Percentiles rank a stretch among this genome's conserved stretches.
Conservation (phyloP, 2,888 invertebrate genomes). For the Odontothrips loti region DNA sequence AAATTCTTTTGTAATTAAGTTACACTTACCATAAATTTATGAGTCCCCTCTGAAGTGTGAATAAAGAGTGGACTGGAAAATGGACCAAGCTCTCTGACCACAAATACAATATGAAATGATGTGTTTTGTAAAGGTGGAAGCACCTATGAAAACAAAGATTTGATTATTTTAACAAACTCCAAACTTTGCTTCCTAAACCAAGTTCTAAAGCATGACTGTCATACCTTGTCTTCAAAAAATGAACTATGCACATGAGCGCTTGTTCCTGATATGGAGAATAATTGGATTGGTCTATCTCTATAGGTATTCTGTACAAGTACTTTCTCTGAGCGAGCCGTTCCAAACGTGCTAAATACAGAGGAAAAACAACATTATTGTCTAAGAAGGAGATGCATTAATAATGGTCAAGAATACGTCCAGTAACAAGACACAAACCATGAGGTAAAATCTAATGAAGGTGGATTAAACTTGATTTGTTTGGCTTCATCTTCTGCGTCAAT, state of each 20-base stretch:
- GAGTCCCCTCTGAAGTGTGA: slow-evolving; percentile 89
- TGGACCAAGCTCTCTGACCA: slow-evolving; percentile 85
- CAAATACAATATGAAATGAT: slow-evolving; percentile 91
- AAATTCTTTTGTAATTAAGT: background rate
- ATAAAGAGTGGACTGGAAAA: slow-evolving; percentile 84
- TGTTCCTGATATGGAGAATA: slow-evolving; percentile 90
- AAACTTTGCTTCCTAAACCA: background rate
- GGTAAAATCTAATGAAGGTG: slow-evolving; percentile 34
- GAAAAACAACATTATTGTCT: slow-evolving; percentile 33
- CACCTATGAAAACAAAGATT: slow-evolving; percentile 55
- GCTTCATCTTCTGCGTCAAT: slow-evolving; percentile 16
- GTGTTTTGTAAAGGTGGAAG: slow-evolving; percentile 89
- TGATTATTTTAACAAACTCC: slow-evolving; percentile 21
- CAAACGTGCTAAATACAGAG: slow-evolving; percentile 65
- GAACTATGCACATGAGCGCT: slow-evolving; percentile 95
- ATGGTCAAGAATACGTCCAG: background rate
- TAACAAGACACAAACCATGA: slow-evolving; percentile 30
- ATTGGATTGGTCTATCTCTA: slow-evolving; percentile 78
- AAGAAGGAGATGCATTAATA: slow-evolving; percentile 31
- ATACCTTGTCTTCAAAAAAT: slow-evolving; percentile 91
- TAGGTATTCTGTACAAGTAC: slow-evolving; percentile 86
- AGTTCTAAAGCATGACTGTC: slow-evolving; percentile 6
- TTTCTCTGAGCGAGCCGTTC: slow-evolving; percentile 77
- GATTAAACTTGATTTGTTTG: slow-evolving; percentile 31
- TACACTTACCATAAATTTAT: slow-evolving; percentile 70